A percentile compares a stretch with the other conserved stretches of the same genome.
These are phyloP conservation scores for Cottoperca gobio DNA, from an alignment of 2,797 vertebrate genomes.

Conservation along the genomic window DNA sequence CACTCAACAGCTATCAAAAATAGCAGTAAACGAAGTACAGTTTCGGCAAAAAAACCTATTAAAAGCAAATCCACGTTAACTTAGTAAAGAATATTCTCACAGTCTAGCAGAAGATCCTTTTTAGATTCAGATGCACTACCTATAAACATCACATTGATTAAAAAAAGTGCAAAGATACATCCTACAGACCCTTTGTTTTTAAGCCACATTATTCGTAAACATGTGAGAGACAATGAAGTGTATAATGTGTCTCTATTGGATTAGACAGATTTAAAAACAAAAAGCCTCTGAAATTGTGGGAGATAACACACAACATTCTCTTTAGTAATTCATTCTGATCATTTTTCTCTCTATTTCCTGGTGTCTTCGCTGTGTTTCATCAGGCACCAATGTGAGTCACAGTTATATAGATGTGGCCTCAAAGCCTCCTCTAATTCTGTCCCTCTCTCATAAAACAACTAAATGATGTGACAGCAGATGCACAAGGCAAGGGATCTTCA, in stretches of 20 bases:
- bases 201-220: neutral
- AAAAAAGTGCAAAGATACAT: slow-evolving; percentile 30
- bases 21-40: too few relatives aligned
- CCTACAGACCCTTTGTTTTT: slow-evolving; percentile 26
- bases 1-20: too few relatives aligned
- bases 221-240: slow-evolving; percentile 1
- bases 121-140: too few relatives aligned
- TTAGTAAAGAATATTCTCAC: too few relatives aligned
- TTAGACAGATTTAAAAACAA: slow-evolving; percentile 16
- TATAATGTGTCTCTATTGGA: slow-evolving; percentile 1
- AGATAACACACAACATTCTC: slow-evolving; percentile 1
- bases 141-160: slow-evolving; percentile 22
- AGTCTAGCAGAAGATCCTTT: too few relatives aligned
- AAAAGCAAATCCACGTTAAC: too few relatives aligned
- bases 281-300: neutral
- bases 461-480: slow-evolving; percentile 42
- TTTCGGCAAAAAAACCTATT: too few relatives aligned
- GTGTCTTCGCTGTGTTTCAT: slow-evolving; percentile 1
- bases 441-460: slow-evolving; percentile 23
- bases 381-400: slow-evolving; percentile 29
- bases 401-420: slow-evolving; percentile 1
- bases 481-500: slow-evolving; percentile 13
- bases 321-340: neutral
- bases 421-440: slow-evolving; percentile 25
- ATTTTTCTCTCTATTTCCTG: slow-evolving; percentile 2